These are phyloP conservation scores for Leptestheria dahalacensis DNA, from an alignment of 1,140 invertebrate species.

Conservation along the genomic window DNA sequence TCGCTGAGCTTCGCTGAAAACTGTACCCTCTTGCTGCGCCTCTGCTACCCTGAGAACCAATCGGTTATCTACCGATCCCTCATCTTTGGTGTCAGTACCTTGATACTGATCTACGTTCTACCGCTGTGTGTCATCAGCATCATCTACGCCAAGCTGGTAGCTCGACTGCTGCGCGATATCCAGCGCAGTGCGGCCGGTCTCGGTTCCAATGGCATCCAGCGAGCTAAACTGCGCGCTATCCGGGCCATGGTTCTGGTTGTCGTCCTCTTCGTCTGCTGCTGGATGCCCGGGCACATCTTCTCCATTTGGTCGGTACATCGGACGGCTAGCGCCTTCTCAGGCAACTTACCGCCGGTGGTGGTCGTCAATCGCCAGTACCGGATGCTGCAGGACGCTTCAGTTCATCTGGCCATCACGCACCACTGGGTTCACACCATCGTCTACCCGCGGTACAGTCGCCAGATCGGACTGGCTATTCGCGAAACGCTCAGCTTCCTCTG, in stretches of 20 bases:
- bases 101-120: conserved; percentile 10
- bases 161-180: conserved; percentile 2
- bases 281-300: conserved; percentile 17
- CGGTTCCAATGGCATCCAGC: conserved; percentile 1
- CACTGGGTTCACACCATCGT: conserved; percentile 18
- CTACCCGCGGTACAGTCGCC: conserved; percentile 16
- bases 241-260: conserved; percentile 18
- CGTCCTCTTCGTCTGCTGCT: conserved; percentile 15
- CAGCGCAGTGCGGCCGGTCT: not conserved
- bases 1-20: not conserved
- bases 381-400: conserved; percentile 8
- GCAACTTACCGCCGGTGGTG: not conserved
- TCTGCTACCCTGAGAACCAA: conserved; percentile 1
- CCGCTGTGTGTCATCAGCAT: conserved; percentile 10
- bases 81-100: not conserved
- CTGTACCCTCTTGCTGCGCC: not conserved
- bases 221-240: conserved; percentile 17
- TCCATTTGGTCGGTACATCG: conserved; percentile 5
- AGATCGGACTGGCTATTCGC: conserved; percentile 5
- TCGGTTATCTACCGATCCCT: not conserved
- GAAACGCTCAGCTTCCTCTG: conserved; percentile 12
- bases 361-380: not conserved
- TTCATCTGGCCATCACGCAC: conserved; percentile 15
- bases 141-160: conserved; percentile 10
- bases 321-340: not conserved